These are phyloP conservation scores for Myotis findleyi DNA, from an alignment of 2,797 vertebrate genomes.

Conservation along the genomic window DNA sequence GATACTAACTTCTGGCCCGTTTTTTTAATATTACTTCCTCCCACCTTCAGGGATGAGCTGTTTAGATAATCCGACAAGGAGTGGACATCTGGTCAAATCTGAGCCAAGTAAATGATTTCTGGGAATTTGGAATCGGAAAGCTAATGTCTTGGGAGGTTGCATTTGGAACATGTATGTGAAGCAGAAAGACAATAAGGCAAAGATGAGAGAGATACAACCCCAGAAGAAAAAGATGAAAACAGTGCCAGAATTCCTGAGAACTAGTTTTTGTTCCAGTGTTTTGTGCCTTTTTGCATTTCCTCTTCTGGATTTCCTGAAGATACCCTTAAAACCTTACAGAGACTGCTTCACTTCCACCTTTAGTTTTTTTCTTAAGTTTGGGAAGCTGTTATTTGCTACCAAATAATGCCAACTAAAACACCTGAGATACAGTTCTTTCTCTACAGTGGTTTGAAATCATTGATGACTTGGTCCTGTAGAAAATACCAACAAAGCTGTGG, in stretches of 20 bases:
- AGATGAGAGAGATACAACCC: not conserved
- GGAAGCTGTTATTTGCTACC: not conserved
- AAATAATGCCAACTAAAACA: constrained; percentile 7
- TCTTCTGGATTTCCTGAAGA: not conserved
- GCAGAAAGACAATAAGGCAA: not conserved
- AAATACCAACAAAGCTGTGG: not conserved
- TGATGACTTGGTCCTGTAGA: constrained; percentile 16
- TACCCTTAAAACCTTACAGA: not conserved
- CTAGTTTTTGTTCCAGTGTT: not conserved
- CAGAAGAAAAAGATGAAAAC: not conserved
- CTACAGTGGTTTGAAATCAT: not conserved
- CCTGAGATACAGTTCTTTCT: not conserved
- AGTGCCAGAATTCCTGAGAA: not conserved
- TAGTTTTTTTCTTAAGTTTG: not conserved
- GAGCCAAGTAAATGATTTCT: constrained; percentile 11
- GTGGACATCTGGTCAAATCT: not conserved
- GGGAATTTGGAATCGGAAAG: not conserved
- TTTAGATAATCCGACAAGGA: not conserved
- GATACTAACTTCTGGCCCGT: not conserved
- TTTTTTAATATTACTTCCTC: constrained; percentile 11
- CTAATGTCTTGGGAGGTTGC: not conserved
- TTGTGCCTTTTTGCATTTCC: not conserved
- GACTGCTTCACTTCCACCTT: not conserved
- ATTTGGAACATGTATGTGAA: not conserved
- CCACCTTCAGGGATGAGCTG: not conserved